Percentiles rank a stretch among this genome's conserved stretches.
phyloP scores from a whole-genome alignment of 1,140 invertebrate genomes.

The Gerris buenoi region DNA sequence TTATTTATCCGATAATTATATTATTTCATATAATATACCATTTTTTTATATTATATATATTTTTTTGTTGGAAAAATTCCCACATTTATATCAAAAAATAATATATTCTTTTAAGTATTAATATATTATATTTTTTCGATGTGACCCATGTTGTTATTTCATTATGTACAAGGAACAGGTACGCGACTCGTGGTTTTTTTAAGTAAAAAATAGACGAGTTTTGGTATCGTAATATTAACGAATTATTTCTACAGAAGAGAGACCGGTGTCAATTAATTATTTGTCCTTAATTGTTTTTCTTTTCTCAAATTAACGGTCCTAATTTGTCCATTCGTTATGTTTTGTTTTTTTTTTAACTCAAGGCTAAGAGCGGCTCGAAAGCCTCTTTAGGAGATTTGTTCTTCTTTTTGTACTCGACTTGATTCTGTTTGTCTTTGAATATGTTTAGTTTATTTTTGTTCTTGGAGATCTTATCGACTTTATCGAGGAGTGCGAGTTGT shows the following conservation, averaged over 20 bases:
- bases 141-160: too few species aligned
- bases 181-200: constrained; percentile 31
- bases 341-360: constrained; percentile 14
- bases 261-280: background rate
- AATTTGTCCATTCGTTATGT: too few species aligned
- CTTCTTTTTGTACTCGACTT: constrained; percentile 10
- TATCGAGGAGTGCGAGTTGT: constrained; percentile 51
- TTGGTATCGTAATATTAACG: too few species aligned
- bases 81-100: too few species aligned
- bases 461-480: constrained; percentile 30
- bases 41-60: too few species aligned
- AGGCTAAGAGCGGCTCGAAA: constrained; percentile 13
- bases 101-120: too few species aligned
- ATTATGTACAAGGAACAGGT: constrained; percentile 34
- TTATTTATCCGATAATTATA: too few species aligned
- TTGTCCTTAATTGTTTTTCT: background rate
- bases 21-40: too few species aligned
- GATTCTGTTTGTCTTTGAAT: constrained; percentile 9
- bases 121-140: too few species aligned
- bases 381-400: constrained; percentile 12
- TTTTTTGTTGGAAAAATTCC: too few species aligned
- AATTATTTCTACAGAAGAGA: too few species aligned
- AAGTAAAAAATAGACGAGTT: background rate
- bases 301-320: background rate
- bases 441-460: constrained; percentile 21